Base-by-base conservation (phyloP, 2,797 vertebrate genomes). In the Liasis olivaceus region DNA sequence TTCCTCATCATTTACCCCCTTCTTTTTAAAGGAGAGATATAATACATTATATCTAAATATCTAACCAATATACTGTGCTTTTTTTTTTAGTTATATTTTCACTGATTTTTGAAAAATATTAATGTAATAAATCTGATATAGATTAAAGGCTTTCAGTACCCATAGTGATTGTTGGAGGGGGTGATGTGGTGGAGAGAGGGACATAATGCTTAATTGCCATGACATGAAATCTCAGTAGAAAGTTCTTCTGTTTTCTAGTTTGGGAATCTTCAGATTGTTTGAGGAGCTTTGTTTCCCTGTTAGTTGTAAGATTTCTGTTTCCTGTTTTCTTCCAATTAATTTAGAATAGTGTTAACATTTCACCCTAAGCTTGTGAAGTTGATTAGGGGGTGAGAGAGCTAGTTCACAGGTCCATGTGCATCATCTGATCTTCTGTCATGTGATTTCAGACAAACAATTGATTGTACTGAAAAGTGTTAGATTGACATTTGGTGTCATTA, bases 41-140 rank as follows among this genome's bases (percentile, higher is more conserved):
- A 14, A 89, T 92, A 92, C 5, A 28, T 58, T 89, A 81, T 92
- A 93, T 93, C 15, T 95, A 90, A 89, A 89, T 56, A 85, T 85
- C 51, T 77, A 92, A 36, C 42, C 92, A 93, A 88, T 90, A 92
- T 92, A 86, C 42, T 93, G n/a, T 95, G 72, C 90, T 94, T 96
- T 87, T 63, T 95, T 95, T 94, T 92, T 95, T 95, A 90, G 87
- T 84, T 69, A 95, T 93, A 94, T 85, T 93, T 94, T 94, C 56
- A 92, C 60, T 72, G 92, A 62, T 91, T 90, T 95, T 95, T 96
- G 86, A 95, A 72, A 94, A 93, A 87, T 47, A 51, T 89, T 85
- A 93, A 93, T 95, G 95, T 96, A 95, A 95, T 95, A 72, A 94
- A 88, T 51, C 93, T 59, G 92, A 59, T 84, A 93, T 62, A 95